These are phyloP conservation scores for Rhea americana DNA, from an alignment of 2,113 vertebrate genomes.

Conservation along the genomic window DNA sequence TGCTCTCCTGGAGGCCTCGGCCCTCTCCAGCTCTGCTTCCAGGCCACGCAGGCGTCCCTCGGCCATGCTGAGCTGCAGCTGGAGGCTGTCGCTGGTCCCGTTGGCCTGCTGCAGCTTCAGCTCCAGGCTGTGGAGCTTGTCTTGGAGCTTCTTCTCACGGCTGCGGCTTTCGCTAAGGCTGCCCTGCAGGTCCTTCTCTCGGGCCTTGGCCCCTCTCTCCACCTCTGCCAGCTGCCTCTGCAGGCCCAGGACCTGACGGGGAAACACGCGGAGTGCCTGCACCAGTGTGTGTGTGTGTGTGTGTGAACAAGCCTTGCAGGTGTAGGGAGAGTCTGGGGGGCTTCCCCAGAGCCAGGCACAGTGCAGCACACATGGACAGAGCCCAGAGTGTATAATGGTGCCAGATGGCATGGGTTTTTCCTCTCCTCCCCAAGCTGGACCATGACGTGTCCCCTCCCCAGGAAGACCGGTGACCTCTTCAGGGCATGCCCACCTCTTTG, in stretches of 20 bases:
- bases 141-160: slow-evolving; percentile 7
- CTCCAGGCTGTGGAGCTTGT: background rate
- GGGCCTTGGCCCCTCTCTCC: slow-evolving; percentile 52
- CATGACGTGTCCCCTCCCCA: too few species aligned
- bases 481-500: slow-evolving; percentile 75
- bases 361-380: background rate
- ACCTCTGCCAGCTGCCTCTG: slow-evolving; percentile 70
- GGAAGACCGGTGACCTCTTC: background rate
- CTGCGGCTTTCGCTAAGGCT: slow-evolving; percentile 57
- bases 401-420: background rate
- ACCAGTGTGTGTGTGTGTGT: too few species aligned
- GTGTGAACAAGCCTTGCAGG: too few species aligned
- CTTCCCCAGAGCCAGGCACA: background rate
- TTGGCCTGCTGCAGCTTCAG: slow-evolving; percentile 27
- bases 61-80: slow-evolving; percentile 53
- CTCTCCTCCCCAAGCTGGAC: too few species aligned
- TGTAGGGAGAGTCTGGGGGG: background rate
- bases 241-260: slow-evolving; percentile 72
- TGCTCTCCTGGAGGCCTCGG: slow-evolving; percentile 49
- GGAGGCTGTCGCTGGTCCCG: slow-evolving; percentile 47
- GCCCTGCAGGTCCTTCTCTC: slow-evolving; percentile 58
- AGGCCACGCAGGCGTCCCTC: slow-evolving; percentile 58
- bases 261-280: too few species aligned
- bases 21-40: slow-evolving; percentile 73
- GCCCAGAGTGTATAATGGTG: background rate